phyloP scores from a whole-genome alignment of 2,113 vertebrate genomes.

The Plectropomus leopardus region DNA sequence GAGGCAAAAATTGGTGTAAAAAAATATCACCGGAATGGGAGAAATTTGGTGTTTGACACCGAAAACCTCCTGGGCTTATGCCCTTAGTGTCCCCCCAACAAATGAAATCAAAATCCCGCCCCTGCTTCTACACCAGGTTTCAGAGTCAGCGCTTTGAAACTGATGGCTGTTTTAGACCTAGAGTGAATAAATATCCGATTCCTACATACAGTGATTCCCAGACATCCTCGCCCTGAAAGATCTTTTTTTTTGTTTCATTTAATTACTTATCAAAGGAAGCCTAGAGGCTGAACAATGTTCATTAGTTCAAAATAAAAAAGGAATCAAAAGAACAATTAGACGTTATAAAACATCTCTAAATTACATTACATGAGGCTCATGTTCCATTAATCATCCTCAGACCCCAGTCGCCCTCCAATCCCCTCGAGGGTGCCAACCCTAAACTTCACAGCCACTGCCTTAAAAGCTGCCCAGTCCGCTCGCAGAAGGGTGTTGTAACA shows the following conservation, averaged over 20 bases:
- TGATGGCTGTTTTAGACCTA: background rate
- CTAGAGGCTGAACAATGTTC: constrained; percentile 45
- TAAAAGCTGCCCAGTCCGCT: constrained; percentile 6
- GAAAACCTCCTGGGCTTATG: too few relatives aligned
- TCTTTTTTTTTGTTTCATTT: constrained; percentile 33
- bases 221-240: background rate
- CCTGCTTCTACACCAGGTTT: background rate
- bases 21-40: too few relatives aligned
- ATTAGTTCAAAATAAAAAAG: constrained; percentile 56
- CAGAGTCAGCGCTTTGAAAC: constrained; percentile 7
- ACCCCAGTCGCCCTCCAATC: background rate
- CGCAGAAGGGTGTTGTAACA: background rate
- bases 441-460: constrained; percentile 17
- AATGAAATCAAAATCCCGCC: too few relatives aligned
- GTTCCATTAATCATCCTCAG: constrained; percentile 50
- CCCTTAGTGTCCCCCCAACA: too few relatives aligned
- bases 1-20: too few relatives aligned
- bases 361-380: constrained; percentile 48
- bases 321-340: constrained; percentile 45
- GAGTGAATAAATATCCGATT: constrained; percentile 14
- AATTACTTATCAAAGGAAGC: constrained; percentile 62
- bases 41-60: too few relatives aligned
- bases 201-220: background rate
- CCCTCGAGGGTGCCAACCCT: background rate
- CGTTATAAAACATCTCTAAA: constrained; percentile 43